Base-by-base conservation (phyloP, 1,140 invertebrate genomes). In the Subanguina moxae region DNA sequence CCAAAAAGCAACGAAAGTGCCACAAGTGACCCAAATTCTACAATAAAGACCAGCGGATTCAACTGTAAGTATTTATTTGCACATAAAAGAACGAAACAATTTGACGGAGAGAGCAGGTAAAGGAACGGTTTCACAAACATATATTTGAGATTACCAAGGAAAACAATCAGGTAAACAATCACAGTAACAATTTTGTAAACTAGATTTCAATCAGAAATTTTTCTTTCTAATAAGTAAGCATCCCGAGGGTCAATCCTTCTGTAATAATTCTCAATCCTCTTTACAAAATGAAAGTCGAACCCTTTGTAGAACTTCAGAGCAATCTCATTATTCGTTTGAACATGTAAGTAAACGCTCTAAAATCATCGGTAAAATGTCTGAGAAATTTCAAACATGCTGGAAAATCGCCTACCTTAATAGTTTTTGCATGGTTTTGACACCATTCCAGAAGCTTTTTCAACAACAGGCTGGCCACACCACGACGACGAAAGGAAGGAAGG, bases 241-340 rank as follows among this genome's bases (percentile, higher is more conserved):
- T 96, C 92, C 21, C 93, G 91, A 27, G 95, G 95, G 84, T 97
- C 94, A 83, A 98, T 98, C 83, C 93, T 87, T 84, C 97, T 97
- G 84, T 98, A 99, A 85, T 99, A 99, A 83, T 95, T 91, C 83
- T 96, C 89, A 86, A 94, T 95, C 62, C 91, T 94, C 86, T 96
- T 93, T 19, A 95, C 92, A 82, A 97, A 91, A 86, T 95, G 90
- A 86, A 99, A 99, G 30, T 93, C 94, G 86, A 97, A 97, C 84
- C 94, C 95, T 84, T 97, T 93, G 85, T 99, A 99, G 86, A 99
- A 99, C 77, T 91, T 90, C 83, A 99, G 93, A 58, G 96, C 96
- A 72, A 90, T 90, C 82, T 97, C 91, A 84, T 99, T 99, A 85
- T 94, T 97, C 1, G 97, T 89, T 88, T 99, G 94, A 63, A 91